These are phyloP conservation scores for Cryptocephalus primarius DNA, from an alignment of 2,888 invertebrate species.

Conservation along the genomic window DNA sequence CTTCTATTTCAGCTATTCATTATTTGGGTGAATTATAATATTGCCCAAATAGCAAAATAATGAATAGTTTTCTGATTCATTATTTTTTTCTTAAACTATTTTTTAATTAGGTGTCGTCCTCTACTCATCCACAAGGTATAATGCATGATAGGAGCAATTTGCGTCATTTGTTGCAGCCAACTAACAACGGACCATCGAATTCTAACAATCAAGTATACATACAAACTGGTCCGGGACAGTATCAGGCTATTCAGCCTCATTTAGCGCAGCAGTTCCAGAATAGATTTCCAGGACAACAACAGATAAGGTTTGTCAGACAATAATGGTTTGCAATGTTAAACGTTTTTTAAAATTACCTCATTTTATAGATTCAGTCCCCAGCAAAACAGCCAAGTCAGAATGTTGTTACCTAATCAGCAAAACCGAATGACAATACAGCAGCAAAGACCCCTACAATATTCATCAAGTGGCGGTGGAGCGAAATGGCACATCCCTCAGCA, in stretches of 20 bases:
- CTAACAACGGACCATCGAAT: constrained; percentile 13
- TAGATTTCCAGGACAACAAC: constrained; percentile 22
- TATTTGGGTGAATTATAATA: too few species aligned
- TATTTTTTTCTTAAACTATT: too few species aligned
- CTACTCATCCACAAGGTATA: constrained; percentile 49
- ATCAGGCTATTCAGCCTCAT: constrained; percentile 35
- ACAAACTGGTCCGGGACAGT: constrained; percentile 35
- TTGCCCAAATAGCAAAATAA: too few species aligned
- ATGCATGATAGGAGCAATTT: constrained; percentile 33
- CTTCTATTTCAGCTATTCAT: too few species aligned
- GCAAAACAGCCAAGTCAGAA: constrained; percentile 6
- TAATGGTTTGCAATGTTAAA: too few species aligned
- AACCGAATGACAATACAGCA: constrained; percentile 14
- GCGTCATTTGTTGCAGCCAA: constrained; percentile 35
- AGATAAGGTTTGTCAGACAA: constrained; percentile 6
- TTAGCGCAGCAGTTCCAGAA: constrained; percentile 33
- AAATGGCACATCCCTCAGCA: constrained; percentile 73
- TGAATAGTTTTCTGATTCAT: too few species aligned
- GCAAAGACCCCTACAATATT: constrained; percentile 12
- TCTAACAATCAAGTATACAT: constrained; percentile 28
- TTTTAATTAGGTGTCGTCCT: constrained; percentile 40
- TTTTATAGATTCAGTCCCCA: constrained; percentile 7
- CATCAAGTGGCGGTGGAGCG: constrained; percentile 13
- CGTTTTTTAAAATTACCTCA: too few species aligned
- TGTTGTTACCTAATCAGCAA: constrained; percentile 17